Conservation (phyloP, 2,113 vertebrate species). For the Calcarius ornatus region DNA sequence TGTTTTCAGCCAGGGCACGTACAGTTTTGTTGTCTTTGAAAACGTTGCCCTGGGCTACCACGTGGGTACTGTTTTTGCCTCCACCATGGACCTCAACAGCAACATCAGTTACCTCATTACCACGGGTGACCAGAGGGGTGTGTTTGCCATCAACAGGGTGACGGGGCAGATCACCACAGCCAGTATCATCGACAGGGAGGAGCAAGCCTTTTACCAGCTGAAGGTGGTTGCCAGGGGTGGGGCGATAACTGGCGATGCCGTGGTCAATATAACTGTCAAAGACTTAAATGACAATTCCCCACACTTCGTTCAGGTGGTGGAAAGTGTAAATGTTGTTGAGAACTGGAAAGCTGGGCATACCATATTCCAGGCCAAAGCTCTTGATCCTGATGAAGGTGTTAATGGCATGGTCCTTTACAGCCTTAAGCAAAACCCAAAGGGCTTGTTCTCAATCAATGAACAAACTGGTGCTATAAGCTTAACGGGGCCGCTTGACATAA, state of each 20-base stretch:
- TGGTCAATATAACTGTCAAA: conserved; percentile 93
- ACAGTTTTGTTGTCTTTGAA: conserved; percentile 98
- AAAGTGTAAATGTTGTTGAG: conserved; percentile 92
- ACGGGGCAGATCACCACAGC: conserved; percentile 86
- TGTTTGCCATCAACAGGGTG: conserved; percentile 81
- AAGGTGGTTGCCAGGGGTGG: conserved; percentile 91
- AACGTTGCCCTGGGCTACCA: conserved; percentile 85
- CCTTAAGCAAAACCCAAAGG: conserved; percentile 89
- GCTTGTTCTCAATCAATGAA: conserved; percentile 86
- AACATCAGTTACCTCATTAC: conserved; percentile 96
- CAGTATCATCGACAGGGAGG: conserved; percentile 90
- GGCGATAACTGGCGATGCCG: conserved; percentile 85
- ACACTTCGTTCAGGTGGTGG: conserved; percentile 84
- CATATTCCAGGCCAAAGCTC: conserved; percentile 91
- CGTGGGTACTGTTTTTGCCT: conserved; percentile 90
- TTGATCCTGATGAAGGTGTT: conserved; percentile 89
- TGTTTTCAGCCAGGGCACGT: conserved; percentile 85
- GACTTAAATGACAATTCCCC: conserved; percentile 96
- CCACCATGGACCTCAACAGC: conserved; percentile 89
- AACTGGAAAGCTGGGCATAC: conserved; percentile 93
- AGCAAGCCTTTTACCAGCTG: conserved; percentile 90
- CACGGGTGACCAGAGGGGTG: conserved; percentile 88
- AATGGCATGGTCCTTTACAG: conserved; percentile 89
- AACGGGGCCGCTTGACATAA: conserved; percentile 84
- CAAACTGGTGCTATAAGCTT: conserved; percentile 87